Percentiles rank a stretch among this genome's conserved stretches.
These are phyloP conservation scores for Plectropomus leopardus DNA, from an alignment of 2,113 vertebrate genomes.

Conservation along the genomic window DNA sequence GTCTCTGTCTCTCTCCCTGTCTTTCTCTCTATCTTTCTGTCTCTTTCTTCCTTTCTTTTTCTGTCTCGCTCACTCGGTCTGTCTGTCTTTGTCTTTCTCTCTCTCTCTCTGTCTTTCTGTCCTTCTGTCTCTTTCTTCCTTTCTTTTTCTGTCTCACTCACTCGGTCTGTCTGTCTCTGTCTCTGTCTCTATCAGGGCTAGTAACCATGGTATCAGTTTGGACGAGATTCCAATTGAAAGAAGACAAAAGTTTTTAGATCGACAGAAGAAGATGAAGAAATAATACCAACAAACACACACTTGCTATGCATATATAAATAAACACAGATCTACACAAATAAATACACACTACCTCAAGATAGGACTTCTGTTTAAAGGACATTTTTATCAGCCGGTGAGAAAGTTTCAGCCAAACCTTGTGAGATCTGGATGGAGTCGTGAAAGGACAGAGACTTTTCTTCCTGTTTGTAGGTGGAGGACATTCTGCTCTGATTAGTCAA, in stretches of 20 bases:
- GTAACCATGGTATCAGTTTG: conserved; percentile 89
- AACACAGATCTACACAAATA: background rate
- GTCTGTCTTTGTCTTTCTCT: background rate
- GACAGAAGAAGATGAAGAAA: conserved; percentile 80
- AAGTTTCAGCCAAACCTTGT: background rate
- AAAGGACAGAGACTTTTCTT: background rate
- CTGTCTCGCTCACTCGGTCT: too few relatives aligned
- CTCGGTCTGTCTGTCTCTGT: too few relatives aligned
- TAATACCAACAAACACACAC: conserved; percentile 2
- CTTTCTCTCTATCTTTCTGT: too few relatives aligned
- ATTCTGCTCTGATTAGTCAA: background rate
- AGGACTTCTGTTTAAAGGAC: background rate
- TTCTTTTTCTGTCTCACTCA: too few relatives aligned
- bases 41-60: too few relatives aligned
- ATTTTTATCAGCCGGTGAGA: background rate
- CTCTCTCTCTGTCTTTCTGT: background rate
- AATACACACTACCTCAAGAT: conserved; percentile 12
- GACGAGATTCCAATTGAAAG: conserved; percentile 88
- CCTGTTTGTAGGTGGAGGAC: conserved; percentile 2
- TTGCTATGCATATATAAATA: background rate
- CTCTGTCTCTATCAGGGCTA: conserved; percentile 74
- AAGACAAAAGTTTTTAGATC: conserved; percentile 84
- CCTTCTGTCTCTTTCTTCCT: background rate
- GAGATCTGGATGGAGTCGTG: background rate
- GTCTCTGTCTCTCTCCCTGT: background rate